phyloP scores from a whole-genome alignment of 2,113 vertebrate genomes.

The Myocastor coypus region DNA sequence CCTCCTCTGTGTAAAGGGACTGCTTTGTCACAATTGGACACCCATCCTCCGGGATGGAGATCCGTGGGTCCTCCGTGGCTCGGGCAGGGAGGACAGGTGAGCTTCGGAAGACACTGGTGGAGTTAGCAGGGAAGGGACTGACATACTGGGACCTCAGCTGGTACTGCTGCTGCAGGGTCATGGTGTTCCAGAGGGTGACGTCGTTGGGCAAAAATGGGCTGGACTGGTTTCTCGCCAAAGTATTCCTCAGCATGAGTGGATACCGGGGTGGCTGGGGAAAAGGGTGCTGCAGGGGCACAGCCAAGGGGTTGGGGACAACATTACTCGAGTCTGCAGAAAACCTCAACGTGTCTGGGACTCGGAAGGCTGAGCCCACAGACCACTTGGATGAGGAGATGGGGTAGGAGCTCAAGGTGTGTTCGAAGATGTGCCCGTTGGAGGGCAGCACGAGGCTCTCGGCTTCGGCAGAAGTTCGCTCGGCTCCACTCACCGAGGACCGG shows the following conservation, averaged over 20 bases:
- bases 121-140: conserved; percentile 92
- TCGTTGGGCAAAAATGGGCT: conserved; percentile 95
- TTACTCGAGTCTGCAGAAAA: conserved; percentile 92
- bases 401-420: conserved; percentile 94
- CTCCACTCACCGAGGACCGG: conserved; percentile 84
- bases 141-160: conserved; percentile 97
- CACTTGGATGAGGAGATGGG: conserved; percentile 95
- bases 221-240: conserved; percentile 92
- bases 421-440: conserved; percentile 93
- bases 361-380: conserved; percentile 98
- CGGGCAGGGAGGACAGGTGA: conserved; percentile 91
- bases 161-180: conserved; percentile 99
- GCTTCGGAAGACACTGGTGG: conserved; percentile 91
- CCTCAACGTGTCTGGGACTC: conserved; percentile 95
- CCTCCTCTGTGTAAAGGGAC: conserved; percentile 94
- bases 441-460: conserved; percentile 91
- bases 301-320: conserved; percentile 90
- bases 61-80: conserved; percentile 91
- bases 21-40: conserved; percentile 93
- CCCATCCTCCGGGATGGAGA: conserved; percentile 92
- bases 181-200: conserved; percentile 97
- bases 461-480: conserved; percentile 88
- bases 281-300: conserved; percentile 93
- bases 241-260: conserved; percentile 96
- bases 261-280: conserved; percentile 97